A percentile compares a stretch with the other conserved stretches of the same genome.
Evolutionary conservation across 53 echinoderm and acorn worm species (phyloP).

Genomic region (Luidia sarsii): DNA sequence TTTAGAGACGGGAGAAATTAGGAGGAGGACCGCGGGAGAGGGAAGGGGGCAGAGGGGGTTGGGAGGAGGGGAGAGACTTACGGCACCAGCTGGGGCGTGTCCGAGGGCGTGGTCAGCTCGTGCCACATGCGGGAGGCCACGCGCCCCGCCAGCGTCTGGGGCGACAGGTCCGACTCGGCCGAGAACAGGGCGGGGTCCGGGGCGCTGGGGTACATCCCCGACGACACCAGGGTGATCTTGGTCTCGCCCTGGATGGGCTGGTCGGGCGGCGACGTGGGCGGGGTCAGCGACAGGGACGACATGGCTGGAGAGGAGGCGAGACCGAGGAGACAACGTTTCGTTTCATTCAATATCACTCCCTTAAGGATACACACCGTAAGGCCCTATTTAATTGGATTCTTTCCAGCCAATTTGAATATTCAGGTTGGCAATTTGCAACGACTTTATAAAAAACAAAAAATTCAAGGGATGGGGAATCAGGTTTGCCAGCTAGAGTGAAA

Average conservation of each 20-base stretch:
- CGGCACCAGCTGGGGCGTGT: slow-evolving; percentile 20
- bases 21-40: too few species aligned
- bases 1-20: too few species aligned
- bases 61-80: slow-evolving; percentile 26
- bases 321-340: too few species aligned
- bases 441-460: neutral
- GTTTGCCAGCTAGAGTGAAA: too few species aligned
- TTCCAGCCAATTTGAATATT: too few species aligned
- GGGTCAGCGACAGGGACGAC: slow-evolving; percentile 53
- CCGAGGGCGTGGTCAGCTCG: slow-evolving; percentile 44
- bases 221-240: slow-evolving; percentile 64
- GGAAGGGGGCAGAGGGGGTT: too few species aligned
- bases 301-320: slow-evolving; percentile 20
- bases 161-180: slow-evolving; percentile 41
- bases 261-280: slow-evolving; percentile 91
- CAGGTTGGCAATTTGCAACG: too few species aligned
- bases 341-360: too few species aligned
- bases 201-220: slow-evolving; percentile 31
- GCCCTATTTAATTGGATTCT: too few species aligned
- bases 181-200: slow-evolving; percentile 22
- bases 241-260: slow-evolving; percentile 57
- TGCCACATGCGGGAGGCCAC: slow-evolving; percentile 50
- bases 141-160: slow-evolving; percentile 35
- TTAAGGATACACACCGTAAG: too few species aligned
- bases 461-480: neutral